Base-by-base conservation (phyloP, 2,113 vertebrate genomes). In the Microtus oregoni region DNA sequence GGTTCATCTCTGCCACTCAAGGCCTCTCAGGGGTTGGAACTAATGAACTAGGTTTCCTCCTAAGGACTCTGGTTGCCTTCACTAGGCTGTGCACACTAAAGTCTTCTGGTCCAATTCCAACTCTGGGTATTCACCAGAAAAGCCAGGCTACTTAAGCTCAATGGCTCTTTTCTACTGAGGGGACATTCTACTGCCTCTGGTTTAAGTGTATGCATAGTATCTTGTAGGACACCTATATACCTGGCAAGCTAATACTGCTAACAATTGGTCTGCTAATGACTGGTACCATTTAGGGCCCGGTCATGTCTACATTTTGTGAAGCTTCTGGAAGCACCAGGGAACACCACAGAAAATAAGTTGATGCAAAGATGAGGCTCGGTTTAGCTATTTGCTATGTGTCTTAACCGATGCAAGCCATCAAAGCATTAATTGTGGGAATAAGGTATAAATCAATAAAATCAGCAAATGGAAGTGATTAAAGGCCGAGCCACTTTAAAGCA, bases 371-470 rank as follows among this genome's bases (percentile, higher is more conserved):
- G 81, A 81, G 38, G n/a, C 55, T 58, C 19, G 38, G 38, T 7
- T 95, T 58, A 32, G 86, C 24, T 75, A 38, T 68, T 85, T 85
- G 65, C 92, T 58, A 7, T 83, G 58, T 65, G 72, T 94, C 94
- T 89, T 93, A 88, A 81, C 1, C 14, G 35, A 78, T 4, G 28
- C 73, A 78, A 77, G 82, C 24, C 79, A 86, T 94, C 77, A 89
- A 90, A 94, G 90, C 68, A n/a, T 44, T 77, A 52, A 55, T 47
- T 85, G 61, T 14, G 79, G 67, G 77, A 75, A 35, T 55, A 89
- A 92, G 94, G 91, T 83, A 67, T 89, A 82, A 89, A 94, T 90
- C 92, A 73, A 83, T 91, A 86, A 82, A 90, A 90, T 35, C 78
- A 92, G 81, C 63, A 55, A 90, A 77, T 32, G 94, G 92, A 65